Evolutionary conservation across 1,140 invertebrate species (phyloP).

Genomic region (Megalonaias nervosa): DNA sequence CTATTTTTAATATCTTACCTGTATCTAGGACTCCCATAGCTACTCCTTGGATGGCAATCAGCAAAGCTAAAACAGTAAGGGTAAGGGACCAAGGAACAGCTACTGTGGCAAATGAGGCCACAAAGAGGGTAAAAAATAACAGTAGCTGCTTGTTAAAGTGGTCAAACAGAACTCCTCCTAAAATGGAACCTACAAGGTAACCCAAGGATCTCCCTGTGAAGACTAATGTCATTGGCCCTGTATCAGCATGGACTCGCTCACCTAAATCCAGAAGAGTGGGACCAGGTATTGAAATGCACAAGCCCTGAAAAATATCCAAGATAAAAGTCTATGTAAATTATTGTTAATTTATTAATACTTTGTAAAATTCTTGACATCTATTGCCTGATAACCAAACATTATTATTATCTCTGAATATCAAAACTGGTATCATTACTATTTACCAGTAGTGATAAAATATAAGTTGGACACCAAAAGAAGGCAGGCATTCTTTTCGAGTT

Average conservation of each 20-base stretch:
- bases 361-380: too few species aligned
- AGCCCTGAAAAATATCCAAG: slow-evolving; percentile 58
- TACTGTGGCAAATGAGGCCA: slow-evolving; percentile 59
- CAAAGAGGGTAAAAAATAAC: slow-evolving; percentile 55
- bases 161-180: slow-evolving; percentile 68
- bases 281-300: slow-evolving; percentile 71
- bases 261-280: slow-evolving; percentile 70
- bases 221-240: slow-evolving; percentile 60
- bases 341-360: too few species aligned
- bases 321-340: neutral
- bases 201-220: slow-evolving; percentile 67
- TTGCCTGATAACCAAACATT: too few species aligned
- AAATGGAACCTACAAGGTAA: slow-evolving; percentile 65
- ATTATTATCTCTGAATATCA: too few species aligned
- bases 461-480: too few species aligned
- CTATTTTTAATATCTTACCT: slow-evolving; percentile 46
- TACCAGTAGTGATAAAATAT: too few species aligned
- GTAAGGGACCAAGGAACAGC: slow-evolving; percentile 63
- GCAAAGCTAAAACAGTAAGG: slow-evolving; percentile 53
- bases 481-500: too few species aligned
- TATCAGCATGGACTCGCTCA: slow-evolving; percentile 57
- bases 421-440: too few species aligned
- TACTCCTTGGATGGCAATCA: slow-evolving; percentile 67
- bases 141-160: slow-evolving; percentile 65
- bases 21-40: slow-evolving; percentile 71